Evolutionary conservation across 2,888 invertebrate genomes (phyloP).

Genomic region (Mesorhabditis belari): DNA sequence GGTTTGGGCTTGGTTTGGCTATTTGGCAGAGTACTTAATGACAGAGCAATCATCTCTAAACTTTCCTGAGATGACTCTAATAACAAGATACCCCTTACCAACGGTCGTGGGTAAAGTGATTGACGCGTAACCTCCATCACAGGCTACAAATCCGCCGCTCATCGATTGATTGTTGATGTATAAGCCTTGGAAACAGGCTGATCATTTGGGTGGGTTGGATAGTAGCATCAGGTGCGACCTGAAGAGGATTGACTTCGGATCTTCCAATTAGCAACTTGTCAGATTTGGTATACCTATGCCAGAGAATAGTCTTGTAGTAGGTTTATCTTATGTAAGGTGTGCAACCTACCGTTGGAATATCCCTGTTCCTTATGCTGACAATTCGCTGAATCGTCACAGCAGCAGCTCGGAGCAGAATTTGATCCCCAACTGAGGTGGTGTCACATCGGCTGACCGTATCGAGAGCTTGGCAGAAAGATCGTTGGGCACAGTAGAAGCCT

Average conservation of each 20-base stretch:
- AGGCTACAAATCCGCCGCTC: slow-evolving; percentile 1
- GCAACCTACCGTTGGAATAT: background rate
- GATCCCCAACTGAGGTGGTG: background rate
- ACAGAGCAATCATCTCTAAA: too few species aligned
- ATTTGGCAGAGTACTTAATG: too few species aligned
- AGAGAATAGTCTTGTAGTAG: too few species aligned
- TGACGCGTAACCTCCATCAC: slow-evolving; percentile 11
- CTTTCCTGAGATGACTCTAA: background rate
- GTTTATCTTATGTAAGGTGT: too few species aligned
- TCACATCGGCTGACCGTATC: background rate
- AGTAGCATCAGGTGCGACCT: background rate
- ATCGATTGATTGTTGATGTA: background rate
- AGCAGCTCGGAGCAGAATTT: background rate
- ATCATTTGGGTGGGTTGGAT: background rate
- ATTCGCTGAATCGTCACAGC: background rate
- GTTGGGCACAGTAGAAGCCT: background rate
- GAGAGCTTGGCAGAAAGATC: background rate
- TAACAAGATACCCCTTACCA: background rate
- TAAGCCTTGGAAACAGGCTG: background rate
- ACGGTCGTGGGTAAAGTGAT: slow-evolving; percentile 6
- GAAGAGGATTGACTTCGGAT: too few species aligned
- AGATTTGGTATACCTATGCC: too few species aligned
- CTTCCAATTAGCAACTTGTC: too few species aligned
- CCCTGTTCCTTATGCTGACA: background rate
- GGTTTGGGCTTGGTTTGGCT: too few species aligned